Percentiles rank a stretch among this genome's conserved stretches.
These are phyloP conservation scores for Prunella strophiata DNA, from an alignment of 2,797 vertebrate genomes.

Conservation along the genomic window DNA sequence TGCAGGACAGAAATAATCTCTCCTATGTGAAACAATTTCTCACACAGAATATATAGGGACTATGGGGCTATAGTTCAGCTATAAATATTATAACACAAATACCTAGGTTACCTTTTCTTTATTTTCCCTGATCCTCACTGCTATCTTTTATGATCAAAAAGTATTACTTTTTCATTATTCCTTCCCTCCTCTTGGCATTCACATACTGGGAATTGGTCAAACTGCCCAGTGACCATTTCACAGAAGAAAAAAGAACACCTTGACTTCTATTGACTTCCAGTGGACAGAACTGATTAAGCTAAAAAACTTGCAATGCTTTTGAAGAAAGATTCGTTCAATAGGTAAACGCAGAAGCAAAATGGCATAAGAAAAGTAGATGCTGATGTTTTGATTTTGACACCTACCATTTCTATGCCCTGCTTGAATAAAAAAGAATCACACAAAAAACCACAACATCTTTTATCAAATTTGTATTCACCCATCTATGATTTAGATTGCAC, in stretches of 20 bases:
- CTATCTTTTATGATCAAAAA: not conserved
- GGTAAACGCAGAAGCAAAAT: not conserved
- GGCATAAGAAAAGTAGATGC: not conserved
- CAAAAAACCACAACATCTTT: not conserved
- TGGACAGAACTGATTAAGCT: not conserved
- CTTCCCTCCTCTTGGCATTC: not conserved
- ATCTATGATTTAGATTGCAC: not conserved
- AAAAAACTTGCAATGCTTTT: not conserved
- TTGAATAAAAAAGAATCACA: not conserved
- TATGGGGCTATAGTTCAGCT: not conserved
- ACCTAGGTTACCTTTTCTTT: not conserved
- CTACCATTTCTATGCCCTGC: not conserved
- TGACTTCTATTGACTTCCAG: not conserved
- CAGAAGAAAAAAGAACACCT: not conserved
- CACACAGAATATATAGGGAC: not conserved
- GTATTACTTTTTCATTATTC: not conserved
- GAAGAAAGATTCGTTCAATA: not conserved
- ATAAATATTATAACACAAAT: not conserved
- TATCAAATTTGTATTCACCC: not conserved
- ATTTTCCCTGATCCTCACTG: rapidly evolving
- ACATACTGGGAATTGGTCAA: not conserved
- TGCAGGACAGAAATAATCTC: not conserved
- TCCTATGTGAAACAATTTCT: not conserved
- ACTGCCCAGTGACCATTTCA: not conserved
- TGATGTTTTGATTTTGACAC: not conserved